Percentiles rank a stretch among this genome's conserved stretches.
These are phyloP conservation scores for Nemapogon koenigi DNA, from an alignment of 2,888 invertebrate genomes.

Conservation along the genomic window DNA sequence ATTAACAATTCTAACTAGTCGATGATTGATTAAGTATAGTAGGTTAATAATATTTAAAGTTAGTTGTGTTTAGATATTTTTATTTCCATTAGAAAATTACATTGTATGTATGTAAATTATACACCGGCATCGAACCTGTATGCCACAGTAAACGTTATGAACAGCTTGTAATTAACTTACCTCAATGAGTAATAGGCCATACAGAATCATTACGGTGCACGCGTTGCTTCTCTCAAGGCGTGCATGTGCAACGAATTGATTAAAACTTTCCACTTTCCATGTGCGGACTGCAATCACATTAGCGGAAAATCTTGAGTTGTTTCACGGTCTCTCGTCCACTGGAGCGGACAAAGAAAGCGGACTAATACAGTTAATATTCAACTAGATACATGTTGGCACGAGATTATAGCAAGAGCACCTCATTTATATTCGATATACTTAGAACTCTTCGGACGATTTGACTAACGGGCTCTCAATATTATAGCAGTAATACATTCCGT, in stretches of 20 bases:
- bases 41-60: neutral
- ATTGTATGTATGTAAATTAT: neutral
- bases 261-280: conserved; percentile 61
- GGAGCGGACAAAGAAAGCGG: conserved; percentile 55
- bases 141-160: no score
- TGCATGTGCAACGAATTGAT: conserved; percentile 60
- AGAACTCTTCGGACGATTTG: no score
- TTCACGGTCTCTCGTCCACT: conserved; percentile 49
- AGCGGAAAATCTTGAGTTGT: conserved; percentile 57
- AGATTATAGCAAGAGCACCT: no score
- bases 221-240: conserved; percentile 19
- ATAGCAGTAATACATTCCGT: no score
- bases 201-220: conserved; percentile 2
- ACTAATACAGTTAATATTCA: conserved; percentile 24
- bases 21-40: no score
- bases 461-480: no score
- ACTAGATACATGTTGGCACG: neutral
- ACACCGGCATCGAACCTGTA: no score
- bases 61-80: neutral
- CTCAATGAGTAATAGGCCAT: conserved; percentile 7
- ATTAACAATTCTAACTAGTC: no score
- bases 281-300: conserved; percentile 42
- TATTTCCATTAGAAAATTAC: neutral
- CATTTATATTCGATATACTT: no score
- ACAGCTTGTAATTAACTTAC: neutral